phyloP scores from a whole-genome alignment of 53 echinoderm and acorn worm species.

The Holothuria scabra region DNA sequence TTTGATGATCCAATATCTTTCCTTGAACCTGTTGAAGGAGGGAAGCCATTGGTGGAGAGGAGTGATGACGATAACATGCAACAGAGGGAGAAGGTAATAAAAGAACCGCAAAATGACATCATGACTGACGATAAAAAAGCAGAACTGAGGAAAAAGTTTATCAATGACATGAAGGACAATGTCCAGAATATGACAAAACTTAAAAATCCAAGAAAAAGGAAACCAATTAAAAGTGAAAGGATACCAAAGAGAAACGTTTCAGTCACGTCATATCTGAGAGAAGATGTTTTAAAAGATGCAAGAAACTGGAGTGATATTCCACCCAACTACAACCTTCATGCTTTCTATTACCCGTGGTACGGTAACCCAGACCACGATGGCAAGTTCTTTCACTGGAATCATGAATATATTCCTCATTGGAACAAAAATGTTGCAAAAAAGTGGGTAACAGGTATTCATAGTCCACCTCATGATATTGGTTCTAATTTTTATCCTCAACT shows the following conservation, averaged over 20 bases:
- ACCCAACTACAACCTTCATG: slow-evolving; percentile 82
- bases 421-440: slow-evolving; percentile 73
- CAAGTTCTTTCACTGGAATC: slow-evolving; percentile 86
- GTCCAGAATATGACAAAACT: slow-evolving; percentile 8
- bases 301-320: slow-evolving; percentile 32
- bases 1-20: slow-evolving; percentile 34
- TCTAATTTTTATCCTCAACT: slow-evolving; percentile 92
- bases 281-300: slow-evolving; percentile 12
- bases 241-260: background rate
- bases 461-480: slow-evolving; percentile 88
- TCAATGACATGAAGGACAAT: background rate
- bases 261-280: slow-evolving; percentile 21
- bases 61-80: background rate
- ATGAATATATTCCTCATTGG: slow-evolving; percentile 84
- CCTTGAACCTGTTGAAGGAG: slow-evolving; percentile 2
- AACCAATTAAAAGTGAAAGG: background rate
- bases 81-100: background rate
- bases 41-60: background rate
- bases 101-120: background rate
- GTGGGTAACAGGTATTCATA: slow-evolving; percentile 66
- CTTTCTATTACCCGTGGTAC: slow-evolving; percentile 98
- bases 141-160: background rate
- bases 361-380: slow-evolving; percentile 81
- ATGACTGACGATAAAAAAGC: background rate
- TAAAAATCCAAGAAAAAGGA: background rate